These are phyloP conservation scores for Zaprionus lachaisei DNA, from an alignment of 1,140 invertebrate species.

Conservation along the genomic window DNA sequence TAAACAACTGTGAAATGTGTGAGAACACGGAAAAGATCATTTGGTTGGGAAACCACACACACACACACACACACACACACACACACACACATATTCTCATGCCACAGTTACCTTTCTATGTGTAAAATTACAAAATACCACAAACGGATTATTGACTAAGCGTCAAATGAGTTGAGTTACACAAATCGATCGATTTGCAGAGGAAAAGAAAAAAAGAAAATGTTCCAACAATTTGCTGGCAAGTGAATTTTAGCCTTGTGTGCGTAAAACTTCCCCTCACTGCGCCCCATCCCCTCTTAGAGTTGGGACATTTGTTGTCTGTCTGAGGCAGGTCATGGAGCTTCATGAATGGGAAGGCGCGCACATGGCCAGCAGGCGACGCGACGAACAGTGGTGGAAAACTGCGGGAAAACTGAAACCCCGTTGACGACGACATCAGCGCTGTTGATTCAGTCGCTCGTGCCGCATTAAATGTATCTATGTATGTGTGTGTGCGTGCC, in stretches of 20 bases:
- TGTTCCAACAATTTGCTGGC: conserved; percentile 41
- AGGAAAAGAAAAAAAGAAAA: conserved; percentile 38
- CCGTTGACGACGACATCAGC: conserved; percentile 29
- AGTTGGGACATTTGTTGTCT: conserved; percentile 42
- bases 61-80: neutral
- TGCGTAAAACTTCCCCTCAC: neutral
- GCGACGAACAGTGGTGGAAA: conserved; percentile 9
- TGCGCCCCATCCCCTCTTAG: neutral
- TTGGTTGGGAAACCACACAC: conserved; percentile 48
- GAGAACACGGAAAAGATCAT: conserved; percentile 41
- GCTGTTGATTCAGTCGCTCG: conserved; percentile 45
- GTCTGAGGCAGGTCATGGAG: conserved; percentile 62
- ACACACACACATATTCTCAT: neutral
- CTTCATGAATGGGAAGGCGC: conserved; percentile 74
- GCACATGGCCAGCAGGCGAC: conserved; percentile 58
- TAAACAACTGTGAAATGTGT: conserved; percentile 75
- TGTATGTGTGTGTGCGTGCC: conserved; percentile 2
- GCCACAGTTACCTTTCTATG: neutral
- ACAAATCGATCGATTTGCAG: conserved; percentile 81
- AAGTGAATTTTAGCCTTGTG: conserved; percentile 29
- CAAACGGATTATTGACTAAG: conserved; percentile 81
- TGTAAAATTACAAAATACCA: conserved; percentile 62
- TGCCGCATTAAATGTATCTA: conserved; percentile 23
- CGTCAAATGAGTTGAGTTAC: conserved; percentile 78
- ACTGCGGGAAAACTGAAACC: conserved; percentile 29